These are phyloP conservation scores for Cotesia glomerata DNA, from an alignment of 1,140 invertebrate genomes.

Conservation along the genomic window DNA sequence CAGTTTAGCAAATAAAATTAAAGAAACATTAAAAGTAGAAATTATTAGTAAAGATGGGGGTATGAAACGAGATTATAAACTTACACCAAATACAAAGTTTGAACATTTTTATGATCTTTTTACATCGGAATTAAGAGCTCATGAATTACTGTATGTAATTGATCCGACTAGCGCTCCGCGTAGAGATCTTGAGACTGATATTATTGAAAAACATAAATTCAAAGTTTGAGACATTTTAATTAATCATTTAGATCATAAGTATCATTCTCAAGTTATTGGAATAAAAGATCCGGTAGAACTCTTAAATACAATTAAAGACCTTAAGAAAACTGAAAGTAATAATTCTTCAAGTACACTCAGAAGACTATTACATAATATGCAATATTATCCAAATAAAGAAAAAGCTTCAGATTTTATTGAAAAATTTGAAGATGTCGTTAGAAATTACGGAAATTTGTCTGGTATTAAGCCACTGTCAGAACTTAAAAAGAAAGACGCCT, in stretches of 20 bases:
- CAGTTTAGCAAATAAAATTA: slow-evolving; percentile 22
- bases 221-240: slow-evolving; percentile 32
- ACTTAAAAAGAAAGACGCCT: slow-evolving; percentile 36
- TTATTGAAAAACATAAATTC: slow-evolving; percentile 29
- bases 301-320: slow-evolving; percentile 26
- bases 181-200: slow-evolving; percentile 4
- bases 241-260: slow-evolving; percentile 23
- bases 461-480: slow-evolving; percentile 21
- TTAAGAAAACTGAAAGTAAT: slow-evolving; percentile 25
- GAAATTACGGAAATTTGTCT: not conserved
- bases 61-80: slow-evolving; percentile 28
- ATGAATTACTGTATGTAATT: slow-evolving; percentile 30
- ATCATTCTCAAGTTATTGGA: slow-evolving; percentile 26
- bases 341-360: slow-evolving; percentile 12
- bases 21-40: slow-evolving; percentile 31
- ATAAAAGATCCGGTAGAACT: slow-evolving; percentile 28
- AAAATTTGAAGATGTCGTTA: not conserved
- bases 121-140: slow-evolving; percentile 22
- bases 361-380: slow-evolving; percentile 23
- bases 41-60: slow-evolving; percentile 23
- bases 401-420: not conserved
- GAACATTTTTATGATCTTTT: slow-evolving; percentile 34
- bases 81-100: slow-evolving; percentile 24
- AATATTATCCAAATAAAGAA: slow-evolving; percentile 19
- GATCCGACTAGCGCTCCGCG: not conserved